A percentile compares a stretch with the other conserved stretches of the same genome.
Conservation (phyloP, 2,888 invertebrate species). For the Epirrita christyi region DNA sequence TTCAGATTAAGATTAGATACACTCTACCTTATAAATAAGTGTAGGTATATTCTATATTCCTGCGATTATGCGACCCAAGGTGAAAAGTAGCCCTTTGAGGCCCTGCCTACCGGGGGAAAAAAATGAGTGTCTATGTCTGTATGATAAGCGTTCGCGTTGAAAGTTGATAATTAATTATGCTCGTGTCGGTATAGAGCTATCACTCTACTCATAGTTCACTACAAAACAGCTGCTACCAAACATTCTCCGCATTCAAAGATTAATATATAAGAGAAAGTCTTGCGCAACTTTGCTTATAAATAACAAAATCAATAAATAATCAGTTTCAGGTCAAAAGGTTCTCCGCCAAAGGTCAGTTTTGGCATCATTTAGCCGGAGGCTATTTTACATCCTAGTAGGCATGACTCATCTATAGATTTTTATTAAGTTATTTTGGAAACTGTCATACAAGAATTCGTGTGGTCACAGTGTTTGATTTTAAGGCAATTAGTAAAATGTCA, state of each 20-base stretch:
- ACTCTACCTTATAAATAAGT: too few species aligned
- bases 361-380: slow-evolving; percentile 21
- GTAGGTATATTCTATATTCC: too few species aligned
- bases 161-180: neutral
- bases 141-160: too few species aligned
- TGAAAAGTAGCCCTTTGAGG: too few species aligned
- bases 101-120: too few species aligned
- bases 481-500: slow-evolving; percentile 8
- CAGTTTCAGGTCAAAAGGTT: slow-evolving; percentile 33
- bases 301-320: slow-evolving; percentile 30
- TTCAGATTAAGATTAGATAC: too few species aligned
- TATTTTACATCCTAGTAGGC: slow-evolving; percentile 31
- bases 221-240: neutral
- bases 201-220: neutral
- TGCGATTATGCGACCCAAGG: too few species aligned
- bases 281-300: slow-evolving; percentile 23
- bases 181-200: neutral
- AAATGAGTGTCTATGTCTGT: too few species aligned
- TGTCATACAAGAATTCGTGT: slow-evolving; percentile 15
- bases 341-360: slow-evolving; percentile 31
- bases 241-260: slow-evolving; percentile 7
- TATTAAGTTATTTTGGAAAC: slow-evolving; percentile 6
- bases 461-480: slow-evolving; percentile 7
- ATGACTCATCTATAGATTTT: slow-evolving; percentile 25
- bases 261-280: slow-evolving; percentile 29